Base-by-base conservation (phyloP, 2,797 vertebrate genomes). In the Micromesistius poutassou region DNA sequence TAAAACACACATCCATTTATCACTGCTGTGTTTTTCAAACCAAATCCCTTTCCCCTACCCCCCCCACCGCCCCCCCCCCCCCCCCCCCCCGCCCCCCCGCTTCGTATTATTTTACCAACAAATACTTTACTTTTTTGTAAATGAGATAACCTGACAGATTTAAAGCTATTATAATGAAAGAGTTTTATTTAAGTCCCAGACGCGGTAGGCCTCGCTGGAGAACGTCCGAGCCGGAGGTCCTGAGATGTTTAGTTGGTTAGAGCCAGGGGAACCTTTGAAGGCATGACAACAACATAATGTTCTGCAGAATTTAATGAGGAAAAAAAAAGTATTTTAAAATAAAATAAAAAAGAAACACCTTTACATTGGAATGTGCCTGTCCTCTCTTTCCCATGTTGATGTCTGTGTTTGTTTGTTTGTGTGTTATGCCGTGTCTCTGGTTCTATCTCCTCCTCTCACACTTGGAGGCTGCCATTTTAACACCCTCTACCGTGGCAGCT, bases 301-400 rank as follows among this genome's bases (percentile, higher is more conserved):
- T 89, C 82, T 85, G 95, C 94, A 95, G 82, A 91, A 89, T 79
- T 85, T 89, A 88, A 91, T 91, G 74, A 55, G 5, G 94, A 95
- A 96, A 96, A 95, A 85, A 96, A 91, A 93, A 96, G 94, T 99
- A 99, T 99, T 99, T 99, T 99, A 97, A 98, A 99, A 97, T 97
- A 96, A 94, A 95, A 92, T 88, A 84, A 91, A 87, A 89, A 82
- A 88, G 77, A 46, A 77, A 90, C 84, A 89, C 92, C 88, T 62
- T 62, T 62, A n/a, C 55, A 62, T 62, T 90, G 88, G 80, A 79
- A 91, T 75, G 88, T 92, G 92, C 86, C 92, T 92, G 88, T 92
- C 90, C 92, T 93, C 90, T 94, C 90, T 94, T 93, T 92, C 90
- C 90, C 90, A 74, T 89, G 74, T 89, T 81, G 70, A 80, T 84